Conservation (phyloP, 2,797 vertebrate species). For the Lycodopsis pacificus region DNA sequence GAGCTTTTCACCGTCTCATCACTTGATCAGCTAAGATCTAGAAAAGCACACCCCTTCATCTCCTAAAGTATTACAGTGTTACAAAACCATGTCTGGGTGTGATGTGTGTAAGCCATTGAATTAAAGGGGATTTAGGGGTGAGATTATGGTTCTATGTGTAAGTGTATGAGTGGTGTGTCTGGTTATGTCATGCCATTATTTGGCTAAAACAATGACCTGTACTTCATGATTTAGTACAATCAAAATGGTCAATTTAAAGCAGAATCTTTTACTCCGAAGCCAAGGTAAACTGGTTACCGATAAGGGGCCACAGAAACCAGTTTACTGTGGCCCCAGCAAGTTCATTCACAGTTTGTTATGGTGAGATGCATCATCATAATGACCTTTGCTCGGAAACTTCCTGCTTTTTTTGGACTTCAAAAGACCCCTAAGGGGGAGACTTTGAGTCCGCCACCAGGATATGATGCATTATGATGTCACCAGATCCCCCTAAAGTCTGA, state of each 20-base stretch:
- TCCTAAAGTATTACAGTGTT: conserved; percentile 13
- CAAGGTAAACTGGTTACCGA: conserved; percentile 19
- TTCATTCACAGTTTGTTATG: conserved; percentile 12
- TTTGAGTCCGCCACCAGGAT: conserved; percentile 53
- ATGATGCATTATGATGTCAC: conserved; percentile 63
- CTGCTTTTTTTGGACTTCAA: conserved; percentile 55
- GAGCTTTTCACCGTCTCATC: conserved; percentile 20
- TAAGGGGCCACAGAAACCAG: conserved; percentile 23
- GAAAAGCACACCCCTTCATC: conserved; percentile 20
- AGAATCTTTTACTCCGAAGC: conserved; percentile 5
- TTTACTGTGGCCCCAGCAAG: not conserved
- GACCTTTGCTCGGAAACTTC: conserved; percentile 48
- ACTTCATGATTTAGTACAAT: not conserved
- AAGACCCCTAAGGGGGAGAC: conserved; percentile 14
- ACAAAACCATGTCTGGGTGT: conserved; percentile 48
- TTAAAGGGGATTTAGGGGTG: conserved; percentile 38
- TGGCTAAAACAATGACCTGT: not conserved
- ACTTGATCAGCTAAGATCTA: conserved; percentile 23
- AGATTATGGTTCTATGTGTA: conserved; percentile 14
- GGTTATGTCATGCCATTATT: not conserved
- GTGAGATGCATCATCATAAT: conserved; percentile 15
- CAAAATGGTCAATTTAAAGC: not conserved
- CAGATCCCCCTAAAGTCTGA: conserved; percentile 29
- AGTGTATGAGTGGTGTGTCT: conserved; percentile 11
- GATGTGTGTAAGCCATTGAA: conserved; percentile 36